phyloP scores from a whole-genome alignment of 2,888 invertebrate species.

The Drosophila anomalata region DNA sequence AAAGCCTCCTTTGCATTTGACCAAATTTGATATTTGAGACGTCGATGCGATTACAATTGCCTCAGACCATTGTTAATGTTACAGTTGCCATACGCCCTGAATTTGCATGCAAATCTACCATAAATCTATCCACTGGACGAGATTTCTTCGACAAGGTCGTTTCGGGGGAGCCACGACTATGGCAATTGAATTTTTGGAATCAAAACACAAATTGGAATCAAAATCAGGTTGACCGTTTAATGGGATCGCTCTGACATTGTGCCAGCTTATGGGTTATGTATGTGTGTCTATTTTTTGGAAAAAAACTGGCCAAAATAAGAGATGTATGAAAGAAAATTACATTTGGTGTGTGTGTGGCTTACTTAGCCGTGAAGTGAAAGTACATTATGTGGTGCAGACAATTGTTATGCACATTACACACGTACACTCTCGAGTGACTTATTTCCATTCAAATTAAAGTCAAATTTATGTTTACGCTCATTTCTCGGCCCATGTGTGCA shows the following conservation, averaged over 20 bases:
- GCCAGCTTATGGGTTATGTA: constrained; percentile 1
- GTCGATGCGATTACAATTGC: constrained; percentile 68
- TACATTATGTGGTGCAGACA: constrained; percentile 54
- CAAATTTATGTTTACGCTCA: constrained; percentile 49
- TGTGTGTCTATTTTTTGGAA: not conserved
- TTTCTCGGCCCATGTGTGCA: constrained; percentile 55
- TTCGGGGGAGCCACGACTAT: constrained; percentile 11
- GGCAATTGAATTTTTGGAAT: not conserved
- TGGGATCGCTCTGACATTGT: constrained; percentile 49
- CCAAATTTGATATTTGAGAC: constrained; percentile 62
- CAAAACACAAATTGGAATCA: constrained; percentile 3
- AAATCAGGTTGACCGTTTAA: constrained; percentile 64
- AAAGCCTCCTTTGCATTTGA: constrained; percentile 18
- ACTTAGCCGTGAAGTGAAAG: constrained; percentile 72
- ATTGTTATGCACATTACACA: constrained; percentile 61
- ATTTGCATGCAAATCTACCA: constrained; percentile 37
- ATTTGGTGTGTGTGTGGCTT: constrained; percentile 39
- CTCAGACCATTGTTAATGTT: constrained; percentile 47
- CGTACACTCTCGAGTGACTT: constrained; percentile 54
- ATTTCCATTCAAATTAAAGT: constrained; percentile 63
- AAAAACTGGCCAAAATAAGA: constrained; percentile 16
- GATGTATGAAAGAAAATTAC: constrained; percentile 28
- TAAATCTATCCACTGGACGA: not conserved
- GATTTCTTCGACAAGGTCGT: constrained; percentile 55
- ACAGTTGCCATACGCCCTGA: constrained; percentile 55